Percentiles rank a stretch among this genome's conserved stretches.
Evolutionary conservation across 2,797 vertebrate genomes (phyloP).

Genomic region (Periophthalmus magnuspinnatus): DNA sequence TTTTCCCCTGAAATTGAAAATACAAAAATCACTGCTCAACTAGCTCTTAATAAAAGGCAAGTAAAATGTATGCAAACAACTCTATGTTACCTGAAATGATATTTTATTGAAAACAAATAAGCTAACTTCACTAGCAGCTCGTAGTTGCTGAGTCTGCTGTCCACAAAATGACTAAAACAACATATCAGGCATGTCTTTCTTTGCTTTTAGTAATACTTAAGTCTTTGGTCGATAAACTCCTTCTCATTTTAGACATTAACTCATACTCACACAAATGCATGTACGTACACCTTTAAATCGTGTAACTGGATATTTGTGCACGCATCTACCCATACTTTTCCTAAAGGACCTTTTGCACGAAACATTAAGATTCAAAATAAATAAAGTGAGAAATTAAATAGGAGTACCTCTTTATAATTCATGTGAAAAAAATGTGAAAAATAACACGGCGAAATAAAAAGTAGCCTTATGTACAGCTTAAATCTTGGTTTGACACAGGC

Average conservation of each 20-base stretch:
- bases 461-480: constrained; percentile 82
- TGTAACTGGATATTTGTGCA: constrained; percentile 81
- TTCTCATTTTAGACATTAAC: constrained; percentile 77
- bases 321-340: constrained; percentile 74
- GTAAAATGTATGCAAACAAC: constrained; percentile 46
- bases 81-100: constrained; percentile 51
- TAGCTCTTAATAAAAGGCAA: constrained; percentile 44
- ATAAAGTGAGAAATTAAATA: constrained; percentile 74
- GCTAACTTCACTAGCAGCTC: constrained; percentile 45
- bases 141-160: constrained; percentile 41
- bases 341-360: constrained; percentile 83
- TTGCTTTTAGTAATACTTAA: constrained; percentile 81
- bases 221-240: constrained; percentile 84
- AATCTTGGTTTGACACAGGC: constrained; percentile 79
- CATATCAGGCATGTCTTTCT: constrained; percentile 68
- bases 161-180: constrained; percentile 56
- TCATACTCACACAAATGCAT: constrained; percentile 79
- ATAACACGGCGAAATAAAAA: constrained; percentile 69
- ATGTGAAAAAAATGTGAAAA: constrained; percentile 64
- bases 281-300: constrained; percentile 73
- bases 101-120: constrained; percentile 55
- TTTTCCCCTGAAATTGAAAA: constrained; percentile 38
- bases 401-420: constrained; percentile 79
- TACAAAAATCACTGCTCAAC: constrained; percentile 54
- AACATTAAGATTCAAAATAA: constrained; percentile 78